Percentiles rank a stretch among this genome's conserved stretches.
phyloP scores from a whole-genome alignment of 1,140 invertebrate genomes.

The Drosophila aff. region DNA sequence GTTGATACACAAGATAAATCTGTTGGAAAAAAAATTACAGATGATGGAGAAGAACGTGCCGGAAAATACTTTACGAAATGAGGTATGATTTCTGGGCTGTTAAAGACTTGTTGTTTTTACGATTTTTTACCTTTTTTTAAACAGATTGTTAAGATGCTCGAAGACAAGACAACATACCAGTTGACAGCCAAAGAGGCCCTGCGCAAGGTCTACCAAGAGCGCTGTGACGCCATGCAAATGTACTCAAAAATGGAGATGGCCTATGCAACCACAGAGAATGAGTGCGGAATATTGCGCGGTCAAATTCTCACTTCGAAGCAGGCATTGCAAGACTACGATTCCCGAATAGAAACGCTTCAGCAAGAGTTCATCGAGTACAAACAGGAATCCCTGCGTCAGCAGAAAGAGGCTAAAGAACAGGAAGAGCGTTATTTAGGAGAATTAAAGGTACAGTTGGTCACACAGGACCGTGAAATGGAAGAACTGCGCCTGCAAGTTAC shows the following conservation, averaged over 20 bases:
- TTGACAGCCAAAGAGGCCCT: slow-evolving; percentile 95
- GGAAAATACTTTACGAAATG: slow-evolving; percentile 93
- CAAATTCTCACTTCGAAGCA: slow-evolving; percentile 89
- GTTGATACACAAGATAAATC: slow-evolving; percentile 95
- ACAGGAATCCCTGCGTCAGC: slow-evolving; percentile 73
- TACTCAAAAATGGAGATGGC: slow-evolving; percentile 91
- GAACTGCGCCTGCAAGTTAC: slow-evolving; percentile 72
- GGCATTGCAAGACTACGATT: slow-evolving; percentile 88
- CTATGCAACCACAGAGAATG: slow-evolving; percentile 91
- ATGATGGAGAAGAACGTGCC: slow-evolving; percentile 93
- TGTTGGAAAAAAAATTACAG: slow-evolving; percentile 95
- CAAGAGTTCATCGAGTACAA: slow-evolving; percentile 82
- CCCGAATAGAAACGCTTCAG: slow-evolving; percentile 84
- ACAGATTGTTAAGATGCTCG: slow-evolving; percentile 89
- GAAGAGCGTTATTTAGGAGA: slow-evolving; percentile 85
- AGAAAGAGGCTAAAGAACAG: slow-evolving; percentile 84
- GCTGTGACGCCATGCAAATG: slow-evolving; percentile 92
- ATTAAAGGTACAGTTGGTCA: slow-evolving; percentile 85
- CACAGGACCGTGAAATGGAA: slow-evolving; percentile 85
- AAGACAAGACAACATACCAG: slow-evolving; percentile 96
- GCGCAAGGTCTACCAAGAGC: slow-evolving; percentile 94
- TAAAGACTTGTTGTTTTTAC: neutral
- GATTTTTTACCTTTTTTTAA: too few relatives aligned
- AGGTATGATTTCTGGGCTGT: slow-evolving; percentile 83
- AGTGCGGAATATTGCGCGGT: slow-evolving; percentile 91